These are phyloP conservation scores for Lagorchestes hirsutus DNA, from an alignment of 2,797 vertebrate genomes.

Conservation along the genomic window DNA sequence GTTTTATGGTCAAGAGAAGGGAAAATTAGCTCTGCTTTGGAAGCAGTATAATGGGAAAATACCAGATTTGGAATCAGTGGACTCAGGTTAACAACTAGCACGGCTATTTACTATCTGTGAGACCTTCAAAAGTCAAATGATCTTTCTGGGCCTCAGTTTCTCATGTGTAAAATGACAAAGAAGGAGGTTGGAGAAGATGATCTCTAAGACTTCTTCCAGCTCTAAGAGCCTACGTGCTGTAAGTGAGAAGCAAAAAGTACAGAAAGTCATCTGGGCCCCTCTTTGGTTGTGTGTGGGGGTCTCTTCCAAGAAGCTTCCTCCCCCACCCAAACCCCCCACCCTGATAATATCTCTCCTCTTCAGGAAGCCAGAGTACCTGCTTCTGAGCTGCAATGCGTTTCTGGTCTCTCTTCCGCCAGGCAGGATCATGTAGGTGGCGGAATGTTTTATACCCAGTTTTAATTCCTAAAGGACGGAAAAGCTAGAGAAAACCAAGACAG, in stretches of 20 bases:
- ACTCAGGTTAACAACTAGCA: not conserved
- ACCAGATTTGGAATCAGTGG: not conserved
- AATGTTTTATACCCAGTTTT: slow-evolving; percentile 96
- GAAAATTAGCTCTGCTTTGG: not conserved
- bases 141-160: not conserved
- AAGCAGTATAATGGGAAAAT: not conserved
- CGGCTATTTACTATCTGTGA: not conserved
- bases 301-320: not conserved
- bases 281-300: not conserved
- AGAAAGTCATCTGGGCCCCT: not conserved
- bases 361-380: slow-evolving; percentile 87
- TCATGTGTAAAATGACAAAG: not conserved
- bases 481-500: slow-evolving; percentile 83
- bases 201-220: not conserved
- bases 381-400: slow-evolving; percentile 95
- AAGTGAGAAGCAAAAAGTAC: slow-evolving; percentile 1
- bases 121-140: not conserved
- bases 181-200: not conserved
- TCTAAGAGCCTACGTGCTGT: not conserved
- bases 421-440: slow-evolving; percentile 95
- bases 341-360: not conserved
- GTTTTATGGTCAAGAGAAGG: not conserved
- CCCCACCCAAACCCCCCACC: slow-evolving; percentile 3
- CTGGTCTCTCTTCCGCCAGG: slow-evolving; percentile 98
- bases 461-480: slow-evolving; percentile 94